Evolutionary conservation across 2,888 invertebrate genomes (phyloP).

Genomic region (Amaurobius ferox): DNA sequence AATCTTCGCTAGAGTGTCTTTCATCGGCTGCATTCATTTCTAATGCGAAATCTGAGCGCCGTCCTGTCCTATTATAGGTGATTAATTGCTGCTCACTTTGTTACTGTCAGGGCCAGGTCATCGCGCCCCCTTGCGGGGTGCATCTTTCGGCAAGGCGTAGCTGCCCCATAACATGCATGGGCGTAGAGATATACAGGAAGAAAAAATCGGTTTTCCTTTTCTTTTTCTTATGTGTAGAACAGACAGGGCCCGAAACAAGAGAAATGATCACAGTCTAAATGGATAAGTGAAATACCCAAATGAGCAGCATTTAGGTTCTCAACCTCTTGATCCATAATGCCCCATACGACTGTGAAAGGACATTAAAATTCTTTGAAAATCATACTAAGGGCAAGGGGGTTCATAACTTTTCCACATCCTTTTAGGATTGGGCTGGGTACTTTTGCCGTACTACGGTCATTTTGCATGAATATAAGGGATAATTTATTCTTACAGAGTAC

Average conservation of each 20-base stretch:
- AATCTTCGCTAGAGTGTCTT: conserved; percentile 19
- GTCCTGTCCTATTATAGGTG: conserved; percentile 3
- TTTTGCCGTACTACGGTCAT: too few species aligned
- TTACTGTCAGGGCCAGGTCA: conserved; percentile 14
- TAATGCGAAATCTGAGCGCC: conserved; percentile 20
- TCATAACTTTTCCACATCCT: too few species aligned
- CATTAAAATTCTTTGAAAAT: too few species aligned
- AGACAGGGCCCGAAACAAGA: background rate
- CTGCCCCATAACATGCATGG: conserved; percentile 6
- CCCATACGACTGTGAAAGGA: too few species aligned
- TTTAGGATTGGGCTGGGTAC: too few species aligned
- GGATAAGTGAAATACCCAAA: too few species aligned
- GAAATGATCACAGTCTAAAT: background rate
- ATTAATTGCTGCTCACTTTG: conserved; percentile 24
- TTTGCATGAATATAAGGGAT: too few species aligned
- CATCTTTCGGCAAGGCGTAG: conserved; percentile 10
- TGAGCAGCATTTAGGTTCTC: too few species aligned
- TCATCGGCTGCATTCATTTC: conserved; percentile 11
- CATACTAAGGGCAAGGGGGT: too few species aligned
- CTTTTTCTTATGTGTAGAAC: background rate
- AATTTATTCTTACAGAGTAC: too few species aligned
- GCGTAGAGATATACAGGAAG: background rate
- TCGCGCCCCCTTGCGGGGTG: conserved; percentile 1
- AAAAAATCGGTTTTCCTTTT: background rate
- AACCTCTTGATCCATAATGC: background rate